phyloP scores from a whole-genome alignment of 2,113 vertebrate species.

The Cacatua alba region DNA sequence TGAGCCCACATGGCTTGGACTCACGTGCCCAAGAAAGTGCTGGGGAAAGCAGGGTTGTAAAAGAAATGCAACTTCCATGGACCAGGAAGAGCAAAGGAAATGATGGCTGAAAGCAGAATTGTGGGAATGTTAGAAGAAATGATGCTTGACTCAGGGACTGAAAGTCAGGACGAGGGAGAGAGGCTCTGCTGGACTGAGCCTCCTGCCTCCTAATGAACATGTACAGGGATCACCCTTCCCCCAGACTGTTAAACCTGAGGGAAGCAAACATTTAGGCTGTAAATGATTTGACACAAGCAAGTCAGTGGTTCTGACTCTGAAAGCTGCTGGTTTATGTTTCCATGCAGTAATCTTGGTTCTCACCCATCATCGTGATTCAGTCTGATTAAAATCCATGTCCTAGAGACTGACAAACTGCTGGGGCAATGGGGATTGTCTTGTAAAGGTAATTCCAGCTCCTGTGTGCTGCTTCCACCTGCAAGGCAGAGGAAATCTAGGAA shows the following conservation, averaged over 20 bases:
- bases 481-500: not conserved
- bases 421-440: not conserved
- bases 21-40: rapidly evolving
- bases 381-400: not conserved
- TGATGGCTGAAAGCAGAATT: not conserved
- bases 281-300: not conserved
- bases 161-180: not conserved
- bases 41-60: not conserved
- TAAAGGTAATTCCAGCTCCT: not conserved
- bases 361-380: not conserved
- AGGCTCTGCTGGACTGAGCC: not conserved
- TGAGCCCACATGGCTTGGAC: not conserved
- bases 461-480: not conserved
- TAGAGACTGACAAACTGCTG: not conserved
- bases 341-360: not conserved
- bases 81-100: not conserved
- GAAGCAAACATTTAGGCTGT: not conserved
- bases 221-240: not conserved
- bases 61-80: not conserved
- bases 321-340: not conserved
- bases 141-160: not conserved
- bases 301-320: not conserved
- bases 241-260: too few species aligned
- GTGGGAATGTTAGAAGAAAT: not conserved
- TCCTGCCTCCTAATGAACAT: not conserved